These are phyloP conservation scores for Cyrtorhinus lividipennis DNA, from an alignment of 1,140 invertebrate species.

Conservation along the genomic window DNA sequence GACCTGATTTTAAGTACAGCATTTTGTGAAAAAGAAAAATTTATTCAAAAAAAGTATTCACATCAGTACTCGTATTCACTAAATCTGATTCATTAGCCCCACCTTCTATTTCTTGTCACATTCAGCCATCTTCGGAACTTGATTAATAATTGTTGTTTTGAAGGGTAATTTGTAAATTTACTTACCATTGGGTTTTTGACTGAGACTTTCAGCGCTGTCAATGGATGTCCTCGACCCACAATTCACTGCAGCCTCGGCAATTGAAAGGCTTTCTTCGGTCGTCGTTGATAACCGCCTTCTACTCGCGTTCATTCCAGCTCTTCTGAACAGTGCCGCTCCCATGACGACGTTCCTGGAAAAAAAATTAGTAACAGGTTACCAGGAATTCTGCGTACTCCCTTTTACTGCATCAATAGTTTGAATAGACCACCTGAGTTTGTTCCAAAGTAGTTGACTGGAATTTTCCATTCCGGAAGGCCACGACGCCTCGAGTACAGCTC, in stretches of 20 bases:
- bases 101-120: no score
- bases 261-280: conserved; percentile 23
- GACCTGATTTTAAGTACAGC: no score
- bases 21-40: no score
- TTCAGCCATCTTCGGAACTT: no score
- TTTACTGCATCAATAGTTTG: no score
- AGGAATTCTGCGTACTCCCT: no score
- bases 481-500: conserved; percentile 79
- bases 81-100: no score
- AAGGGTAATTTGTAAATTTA: neutral
- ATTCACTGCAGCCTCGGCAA: conserved; percentile 20
- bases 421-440: conserved; percentile 73
- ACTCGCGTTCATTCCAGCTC: conserved; percentile 39
- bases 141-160: no score
- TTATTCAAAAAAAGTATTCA: no score
- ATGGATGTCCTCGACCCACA: conserved; percentile 28
- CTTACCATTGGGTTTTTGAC: conserved; percentile 14
- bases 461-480: conserved; percentile 82
- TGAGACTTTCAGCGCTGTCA: conserved; percentile 26
- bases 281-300: conserved; percentile 21
- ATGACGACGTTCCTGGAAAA: conserved; percentile 63
- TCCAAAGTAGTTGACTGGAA: conserved; percentile 75
- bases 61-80: no score
- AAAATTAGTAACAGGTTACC: no score
- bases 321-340: conserved; percentile 72